These are phyloP conservation scores for Lepidocyrtoides sp. DNA, from an alignment of 2,888 invertebrate genomes.

Conservation along the genomic window DNA sequence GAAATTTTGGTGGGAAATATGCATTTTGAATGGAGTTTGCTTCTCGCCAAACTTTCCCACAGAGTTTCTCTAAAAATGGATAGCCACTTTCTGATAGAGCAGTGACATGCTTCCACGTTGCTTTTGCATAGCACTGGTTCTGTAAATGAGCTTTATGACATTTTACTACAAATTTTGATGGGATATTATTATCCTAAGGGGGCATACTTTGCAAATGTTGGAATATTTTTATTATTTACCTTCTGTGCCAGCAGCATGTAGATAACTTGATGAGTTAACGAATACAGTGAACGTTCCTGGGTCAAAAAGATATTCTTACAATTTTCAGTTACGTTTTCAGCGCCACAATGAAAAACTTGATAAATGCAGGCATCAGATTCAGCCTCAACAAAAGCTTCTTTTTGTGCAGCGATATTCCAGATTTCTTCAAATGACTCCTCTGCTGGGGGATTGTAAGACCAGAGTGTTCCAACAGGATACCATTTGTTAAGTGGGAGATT, in stretches of 20 bases:
- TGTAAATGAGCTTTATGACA: too few species aligned
- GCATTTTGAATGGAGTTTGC: constrained; percentile 79
- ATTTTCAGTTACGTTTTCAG: constrained; percentile 53
- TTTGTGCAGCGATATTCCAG: constrained; percentile 53
- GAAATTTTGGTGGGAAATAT: constrained; percentile 77
- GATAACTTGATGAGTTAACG: constrained; percentile 84
- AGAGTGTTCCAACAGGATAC: constrained; percentile 58
- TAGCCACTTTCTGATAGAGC: neutral
- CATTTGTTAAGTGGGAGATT: constrained; percentile 75
- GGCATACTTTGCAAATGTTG: too few species aligned
- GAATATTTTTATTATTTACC: constrained; percentile 73
- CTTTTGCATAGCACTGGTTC: constrained; percentile 55
- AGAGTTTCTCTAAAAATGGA: constrained; percentile 74
- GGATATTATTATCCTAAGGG: too few species aligned
- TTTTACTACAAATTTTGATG: too few species aligned
- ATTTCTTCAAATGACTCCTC: constrained; percentile 36
- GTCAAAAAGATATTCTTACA: constrained; percentile 80
- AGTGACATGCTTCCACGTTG: constrained; percentile 18
- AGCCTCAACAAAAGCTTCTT: constrained; percentile 78
- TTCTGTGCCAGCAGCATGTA: constrained; percentile 81
- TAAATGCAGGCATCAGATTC: constrained; percentile 82
- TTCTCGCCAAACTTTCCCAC: constrained; percentile 81
- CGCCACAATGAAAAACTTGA: constrained; percentile 78
- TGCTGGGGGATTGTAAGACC: constrained; percentile 46
- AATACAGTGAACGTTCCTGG: constrained; percentile 76